Evolutionary conservation across 2,113 vertebrate genomes (phyloP), one percentile per base, ranked within the genome.

Genomic region (Pachypanchax playfairii): DNA sequence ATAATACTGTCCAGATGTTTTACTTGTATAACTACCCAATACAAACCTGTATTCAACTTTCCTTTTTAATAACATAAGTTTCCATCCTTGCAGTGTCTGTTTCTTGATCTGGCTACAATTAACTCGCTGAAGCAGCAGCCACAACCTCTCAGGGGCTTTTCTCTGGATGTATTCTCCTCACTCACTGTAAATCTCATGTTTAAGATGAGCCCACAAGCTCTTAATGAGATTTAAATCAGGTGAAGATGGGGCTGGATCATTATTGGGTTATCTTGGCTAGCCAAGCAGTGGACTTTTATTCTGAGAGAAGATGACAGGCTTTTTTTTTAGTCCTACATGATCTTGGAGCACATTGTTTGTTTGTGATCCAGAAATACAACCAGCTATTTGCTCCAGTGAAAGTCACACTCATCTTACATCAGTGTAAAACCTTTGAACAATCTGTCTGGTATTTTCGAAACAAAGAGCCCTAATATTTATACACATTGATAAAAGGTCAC

Each of bases 211-310:
- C 14, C 35, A 44, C 41, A 58, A 33, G 55, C 55, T 44, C 22
- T 58, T 33, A 44, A 44, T 58, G 55, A 44, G 41, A 44, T 58
- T 57, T 31, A 43, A 44, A n/a, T 33, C 13, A 58, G 26, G 54
- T 13, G 25, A 29, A 25, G 26, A 57, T 31, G 25, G 12, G 25
- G 28, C n/a, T 10, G 12, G 25, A 17, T 58, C 13, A 18, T 25
- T 41, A 26, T n/a, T 20, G 4, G n/a, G 24, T 42, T 36, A 22
- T 24, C 18, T 21, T 22, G 50, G 29, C 6, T 10, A 52, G 50
- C 10, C 13, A 9, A 36, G 29, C 29, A 14, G 13, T 31, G 31
- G 50, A 22, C 7, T 10, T 10, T n/a, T 18, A 13, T 48, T 5
- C 46, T 24, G 22, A 22, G 26, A 6, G 6, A 25, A 25, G 44